Percentiles rank a stretch among this genome's conserved stretches.
Evolutionary conservation across 2,797 vertebrate genomes (phyloP).

Genomic region (Jordanella pulchra): DNA sequence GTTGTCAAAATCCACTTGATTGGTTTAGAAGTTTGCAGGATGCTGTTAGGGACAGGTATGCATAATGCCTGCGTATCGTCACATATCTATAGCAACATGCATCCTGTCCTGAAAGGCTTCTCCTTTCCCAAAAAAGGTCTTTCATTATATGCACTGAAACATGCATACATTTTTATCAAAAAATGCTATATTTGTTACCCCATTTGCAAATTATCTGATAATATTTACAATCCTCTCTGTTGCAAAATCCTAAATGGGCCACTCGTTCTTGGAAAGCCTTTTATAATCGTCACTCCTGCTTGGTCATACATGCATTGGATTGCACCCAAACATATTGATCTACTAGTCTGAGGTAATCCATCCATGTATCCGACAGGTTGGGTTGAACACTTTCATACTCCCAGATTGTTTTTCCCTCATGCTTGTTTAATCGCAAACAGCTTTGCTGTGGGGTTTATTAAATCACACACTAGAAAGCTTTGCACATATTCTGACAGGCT

Average conservation of each 20-base stretch:
- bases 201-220: background rate
- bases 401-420: background rate
- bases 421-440: background rate
- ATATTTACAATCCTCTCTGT: background rate
- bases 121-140: slow-evolving; percentile 49
- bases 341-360: background rate
- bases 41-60: slow-evolving; percentile 34
- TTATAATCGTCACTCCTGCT: background rate
- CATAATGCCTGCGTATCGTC: slow-evolving; percentile 20
- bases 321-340: background rate
- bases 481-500: background rate
- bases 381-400: background rate
- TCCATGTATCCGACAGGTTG: background rate
- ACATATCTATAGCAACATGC: slow-evolving; percentile 57
- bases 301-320: slow-evolving; percentile 2
- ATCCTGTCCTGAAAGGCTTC: slow-evolving; percentile 48
- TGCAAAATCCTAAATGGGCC: background rate
- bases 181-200: background rate
- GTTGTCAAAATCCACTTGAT: slow-evolving; percentile 18
- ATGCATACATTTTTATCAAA: background rate
- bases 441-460: background rate
- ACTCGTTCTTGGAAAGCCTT: background rate
- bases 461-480: background rate
- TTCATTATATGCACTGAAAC: slow-evolving; percentile 25
- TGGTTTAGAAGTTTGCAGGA: slow-evolving; percentile 15